These are phyloP conservation scores for Myrmophylax atrothorax DNA, from an alignment of 2,113 vertebrate genomes.

Conservation along the genomic window DNA sequence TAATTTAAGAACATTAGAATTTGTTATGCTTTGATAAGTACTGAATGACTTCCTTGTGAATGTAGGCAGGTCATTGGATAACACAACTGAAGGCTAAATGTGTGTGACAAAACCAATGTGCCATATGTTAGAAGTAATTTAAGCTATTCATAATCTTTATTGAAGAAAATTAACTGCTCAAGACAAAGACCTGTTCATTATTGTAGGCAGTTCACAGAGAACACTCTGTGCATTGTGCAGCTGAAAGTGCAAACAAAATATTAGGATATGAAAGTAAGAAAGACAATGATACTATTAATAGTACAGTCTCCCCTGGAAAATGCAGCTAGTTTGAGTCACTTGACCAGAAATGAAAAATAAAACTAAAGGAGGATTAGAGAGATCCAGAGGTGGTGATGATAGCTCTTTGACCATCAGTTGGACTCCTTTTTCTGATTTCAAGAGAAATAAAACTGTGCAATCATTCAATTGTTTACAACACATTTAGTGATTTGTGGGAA, in stretches of 20 bases:
- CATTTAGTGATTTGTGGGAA: background rate
- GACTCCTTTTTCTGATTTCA: background rate
- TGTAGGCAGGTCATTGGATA: background rate
- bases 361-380: background rate
- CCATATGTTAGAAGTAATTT: background rate
- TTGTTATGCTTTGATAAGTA: background rate
- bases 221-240: background rate
- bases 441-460: background rate
- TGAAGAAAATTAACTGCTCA: background rate
- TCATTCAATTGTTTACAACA: background rate
- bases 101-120: background rate
- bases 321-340: background rate
- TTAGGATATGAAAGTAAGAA: background rate
- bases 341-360: background rate
- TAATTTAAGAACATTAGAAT: background rate
- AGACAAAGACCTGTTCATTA: background rate
- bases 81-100: background rate
- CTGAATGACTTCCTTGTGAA: background rate
- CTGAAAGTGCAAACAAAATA: background rate
- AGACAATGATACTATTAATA: background rate
- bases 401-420: background rate
- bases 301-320: background rate
- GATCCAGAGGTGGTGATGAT: background rate
- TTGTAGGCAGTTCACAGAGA: background rate
- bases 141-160: background rate